These are phyloP conservation scores for Turritopsis rubra DNA, from an alignment of 30 jellyfish, hydroid and myxozoan species.

Conservation along the genomic window DNA sequence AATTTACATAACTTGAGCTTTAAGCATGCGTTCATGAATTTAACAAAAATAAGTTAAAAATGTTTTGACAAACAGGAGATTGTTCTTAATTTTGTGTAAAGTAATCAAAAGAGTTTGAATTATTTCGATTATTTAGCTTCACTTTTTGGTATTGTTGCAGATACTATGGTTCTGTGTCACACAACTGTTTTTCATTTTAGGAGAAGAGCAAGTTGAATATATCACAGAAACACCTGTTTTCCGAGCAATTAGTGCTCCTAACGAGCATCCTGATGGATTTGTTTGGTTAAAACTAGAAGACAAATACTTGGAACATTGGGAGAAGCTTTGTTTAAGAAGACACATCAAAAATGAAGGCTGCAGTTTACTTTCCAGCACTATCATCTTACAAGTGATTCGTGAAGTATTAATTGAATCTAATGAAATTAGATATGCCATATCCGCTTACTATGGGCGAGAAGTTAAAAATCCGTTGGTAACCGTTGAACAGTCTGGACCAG, in stretches of 20 bases:
- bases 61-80: neutral
- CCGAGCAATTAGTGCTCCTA: neutral
- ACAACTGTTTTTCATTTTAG: neutral
- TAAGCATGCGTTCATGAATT: neutral
- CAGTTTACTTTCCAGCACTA: constrained; percentile 33
- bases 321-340: constrained; percentile 26
- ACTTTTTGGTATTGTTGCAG: neutral
- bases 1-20: neutral
- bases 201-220: neutral
- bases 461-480: neutral
- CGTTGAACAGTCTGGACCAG: constrained; percentile 40
- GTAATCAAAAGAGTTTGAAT: neutral
- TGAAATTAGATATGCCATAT: neutral
- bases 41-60: neutral
- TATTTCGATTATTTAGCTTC: neutral
- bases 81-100: neutral
- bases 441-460: neutral
- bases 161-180: too few relatives aligned
- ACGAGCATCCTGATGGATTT: constrained; percentile 14
- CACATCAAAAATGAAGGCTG: constrained; percentile 28
- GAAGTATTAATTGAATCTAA: constrained; percentile 14
- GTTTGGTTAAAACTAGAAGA: constrained; percentile 46
- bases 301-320: constrained; percentile 36
- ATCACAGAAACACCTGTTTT: neutral
- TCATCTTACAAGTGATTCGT: constrained; percentile 1